Evolutionary conservation across 2,113 vertebrate genomes (phyloP), one percentile per base, ranked within the genome.

Genomic region (Acanthisitta chloris): DNA sequence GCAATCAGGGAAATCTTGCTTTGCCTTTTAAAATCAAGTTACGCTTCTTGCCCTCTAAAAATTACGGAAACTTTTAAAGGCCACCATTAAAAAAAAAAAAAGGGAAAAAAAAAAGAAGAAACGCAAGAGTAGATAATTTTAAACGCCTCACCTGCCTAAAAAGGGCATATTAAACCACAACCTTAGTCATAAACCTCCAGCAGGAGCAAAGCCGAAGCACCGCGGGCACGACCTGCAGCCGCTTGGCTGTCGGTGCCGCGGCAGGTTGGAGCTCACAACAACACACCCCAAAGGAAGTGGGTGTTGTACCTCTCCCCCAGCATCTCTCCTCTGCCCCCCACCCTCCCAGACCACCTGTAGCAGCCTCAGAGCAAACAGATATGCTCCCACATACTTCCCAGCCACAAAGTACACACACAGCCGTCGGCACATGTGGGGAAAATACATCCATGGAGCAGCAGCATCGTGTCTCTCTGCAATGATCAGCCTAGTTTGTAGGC

Each of bases 321-420:
- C 98, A 97, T 96, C 97, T 96, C 88, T 88, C 96, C 96, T 84
- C 88, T 61, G 4, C 70, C 96, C 96, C 97, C 96, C 97, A 86
- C 92, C 96, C 95, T 96, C 96, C 97, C n/a, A 42, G 97, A 98
- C 98, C 99, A 99, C 99, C 99, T 98, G 98, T 96, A 97, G 97
- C 97, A 97, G 98, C 98, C 98, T 98, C 98, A 98, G 98, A 99
- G 99, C 98, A 99, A 98, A 98, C 96, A 96, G 91, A 91, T 76
- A 25, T 18, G 90, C 97, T 98, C 97, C 97, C 94, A 95, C 97
- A 97, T 93, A 97, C 96, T 98, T 98, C 97, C 97, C 98, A 86
- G 95, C 97, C 89, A 24, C 98, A 97, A 97, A 97, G 59, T 93
- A 71, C n/a, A 15, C 92, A 92, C 12, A 42, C 92, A 84, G 88